Percentiles rank a stretch among this genome's conserved stretches.
These are phyloP conservation scores for Gavialis gangeticus DNA, from an alignment of 2,113 vertebrate species.

Conservation along the genomic window DNA sequence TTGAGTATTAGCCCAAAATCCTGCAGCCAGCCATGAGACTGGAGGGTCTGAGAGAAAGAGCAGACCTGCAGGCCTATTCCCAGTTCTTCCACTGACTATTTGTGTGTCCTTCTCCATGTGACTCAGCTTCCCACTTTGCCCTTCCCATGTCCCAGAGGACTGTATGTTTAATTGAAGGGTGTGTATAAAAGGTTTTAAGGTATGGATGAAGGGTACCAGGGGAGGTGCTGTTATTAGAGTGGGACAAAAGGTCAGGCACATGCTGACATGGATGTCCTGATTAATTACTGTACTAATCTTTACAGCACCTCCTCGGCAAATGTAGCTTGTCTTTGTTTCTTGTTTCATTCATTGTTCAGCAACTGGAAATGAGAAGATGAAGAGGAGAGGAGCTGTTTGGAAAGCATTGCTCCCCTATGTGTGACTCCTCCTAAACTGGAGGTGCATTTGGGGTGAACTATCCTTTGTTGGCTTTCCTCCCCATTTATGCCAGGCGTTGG, in stretches of 20 bases:
- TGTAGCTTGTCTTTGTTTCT: background rate
- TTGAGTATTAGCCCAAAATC: background rate
- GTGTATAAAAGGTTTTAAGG: constrained; percentile 50
- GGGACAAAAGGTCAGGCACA: constrained; percentile 61
- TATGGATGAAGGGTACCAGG: constrained; percentile 3
- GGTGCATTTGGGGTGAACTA: background rate
- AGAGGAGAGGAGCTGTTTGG: background rate
- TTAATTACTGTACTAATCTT: constrained; percentile 67
- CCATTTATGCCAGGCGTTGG: background rate
- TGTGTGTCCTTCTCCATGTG: background rate
- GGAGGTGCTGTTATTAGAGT: constrained; percentile 34
- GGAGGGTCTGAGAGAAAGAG: background rate
- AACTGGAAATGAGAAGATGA: background rate
- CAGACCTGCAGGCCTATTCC: background rate
- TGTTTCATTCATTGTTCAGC: constrained; percentile 33
- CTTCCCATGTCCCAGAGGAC: constrained; percentile 17
- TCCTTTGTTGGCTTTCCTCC: background rate
- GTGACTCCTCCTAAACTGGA: accelerated
- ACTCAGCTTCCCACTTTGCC: constrained; percentile 25
- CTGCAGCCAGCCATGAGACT: background rate
- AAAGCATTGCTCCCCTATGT: background rate
- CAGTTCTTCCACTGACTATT: background rate
- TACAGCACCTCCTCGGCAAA: constrained; percentile 61
- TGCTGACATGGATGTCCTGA: constrained; percentile 27
- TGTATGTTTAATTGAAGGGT: constrained; percentile 32